phyloP scores from a whole-genome alignment of 2,113 vertebrate species.

The Forbesichthys papilliferus region DNA sequence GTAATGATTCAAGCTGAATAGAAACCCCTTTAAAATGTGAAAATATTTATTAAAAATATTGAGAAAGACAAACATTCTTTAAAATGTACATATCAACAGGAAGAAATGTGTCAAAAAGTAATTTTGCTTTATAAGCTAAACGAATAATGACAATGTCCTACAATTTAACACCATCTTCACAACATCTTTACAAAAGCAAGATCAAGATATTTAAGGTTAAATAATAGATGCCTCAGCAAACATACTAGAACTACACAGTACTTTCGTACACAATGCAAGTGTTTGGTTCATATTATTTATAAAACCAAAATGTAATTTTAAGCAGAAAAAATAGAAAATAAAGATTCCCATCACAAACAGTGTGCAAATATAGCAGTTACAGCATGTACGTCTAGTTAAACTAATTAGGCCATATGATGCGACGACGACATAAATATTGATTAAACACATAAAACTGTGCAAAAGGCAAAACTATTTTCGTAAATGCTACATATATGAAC shows the following conservation, averaged over 20 bases:
- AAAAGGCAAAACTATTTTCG: neutral
- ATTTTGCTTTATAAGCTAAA: constrained; percentile 12
- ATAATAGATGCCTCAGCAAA: neutral
- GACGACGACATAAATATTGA: constrained; percentile 10
- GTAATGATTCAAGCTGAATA: neutral
- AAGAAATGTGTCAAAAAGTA: neutral
- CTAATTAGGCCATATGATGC: neutral
- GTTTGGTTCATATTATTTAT: neutral
- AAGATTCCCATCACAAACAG: constrained; percentile 20
- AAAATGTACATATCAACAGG: neutral
- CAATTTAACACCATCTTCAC: neutral
- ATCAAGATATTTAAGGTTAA: constrained; percentile 27
- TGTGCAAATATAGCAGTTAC: constrained; percentile 49
- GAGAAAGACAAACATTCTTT: neutral
- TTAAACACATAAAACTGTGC: neutral
- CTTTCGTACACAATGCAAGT: neutral
- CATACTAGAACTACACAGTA: neutral
- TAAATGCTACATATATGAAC: constrained; percentile 50
- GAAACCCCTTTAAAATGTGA: constrained; percentile 21
- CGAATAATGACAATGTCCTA: neutral
- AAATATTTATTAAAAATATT: constrained; percentile 51
- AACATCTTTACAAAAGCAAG: constrained; percentile 3
- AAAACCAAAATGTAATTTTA: neutral
- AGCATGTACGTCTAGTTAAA: neutral
- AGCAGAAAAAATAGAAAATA: neutral